Conservation (phyloP, 2,888 invertebrate species). For the Morpho deidamia region DNA sequence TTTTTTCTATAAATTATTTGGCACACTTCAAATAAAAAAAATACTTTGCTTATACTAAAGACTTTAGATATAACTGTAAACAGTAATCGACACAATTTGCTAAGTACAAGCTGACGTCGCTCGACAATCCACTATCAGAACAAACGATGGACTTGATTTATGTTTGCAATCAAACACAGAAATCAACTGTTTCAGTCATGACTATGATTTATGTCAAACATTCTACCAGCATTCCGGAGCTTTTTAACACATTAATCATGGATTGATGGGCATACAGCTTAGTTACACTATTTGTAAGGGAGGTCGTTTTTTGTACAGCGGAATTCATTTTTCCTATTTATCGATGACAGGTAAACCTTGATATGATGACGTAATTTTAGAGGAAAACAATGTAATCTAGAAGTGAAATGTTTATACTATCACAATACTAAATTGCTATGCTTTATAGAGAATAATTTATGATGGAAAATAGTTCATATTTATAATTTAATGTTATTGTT, state of each 20-base stretch:
- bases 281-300: slow-evolving; percentile 5
- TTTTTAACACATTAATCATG: slow-evolving; percentile 10
- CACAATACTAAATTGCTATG: no score
- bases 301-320: no score
- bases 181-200: slow-evolving; percentile 22
- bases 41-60: background rate
- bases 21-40: background rate
- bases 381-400: no score
- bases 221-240: slow-evolving; percentile 13
- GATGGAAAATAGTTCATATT: no score
- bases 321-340: no score
- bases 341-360: no score
- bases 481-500: no score
- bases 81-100: slow-evolving; percentile 1
- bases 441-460: no score
- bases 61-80: background rate
- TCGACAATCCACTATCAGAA: slow-evolving; percentile 12
- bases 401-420: no score
- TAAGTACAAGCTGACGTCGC: slow-evolving; percentile 5
- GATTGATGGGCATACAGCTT: slow-evolving; percentile 12
- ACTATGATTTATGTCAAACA: slow-evolving; percentile 21
- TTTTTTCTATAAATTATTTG: no score
- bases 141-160: slow-evolving; percentile 30
- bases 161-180: slow-evolving; percentile 25
- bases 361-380: no score